Base-by-base conservation (phyloP, 1,140 invertebrate species). In the Potamilus streckersoni region DNA sequence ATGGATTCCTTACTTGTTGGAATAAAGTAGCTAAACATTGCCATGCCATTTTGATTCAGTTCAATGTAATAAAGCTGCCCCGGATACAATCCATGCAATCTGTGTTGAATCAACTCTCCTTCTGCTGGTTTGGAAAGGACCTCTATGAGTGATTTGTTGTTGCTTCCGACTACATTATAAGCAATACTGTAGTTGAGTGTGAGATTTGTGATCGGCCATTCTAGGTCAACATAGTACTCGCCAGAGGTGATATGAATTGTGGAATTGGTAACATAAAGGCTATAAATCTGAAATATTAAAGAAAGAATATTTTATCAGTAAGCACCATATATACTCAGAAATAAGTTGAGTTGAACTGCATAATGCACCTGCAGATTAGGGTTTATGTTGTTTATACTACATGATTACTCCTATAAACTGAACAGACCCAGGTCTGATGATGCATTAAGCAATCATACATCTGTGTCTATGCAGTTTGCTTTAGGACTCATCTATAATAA, bases 281-380 rank as follows among this genome's bases (percentile, higher is more conserved):
- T 61, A n/a, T 75, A 75, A n/a, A 75, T 55, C 73, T 75, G 68
- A 27, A 75, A 75, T 55, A 63, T 8, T 60, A 11, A 17, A 70
- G 2, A 70, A 57, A 23, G 17, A 16, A 57, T 65, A 23, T 49
- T 11, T 49, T 8, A 49, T 49, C 6, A 49, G 6, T 49, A 49
- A 49, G 6, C 38, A 49, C 6, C 38, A 31, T 2, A 31, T 31
- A 31, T 31, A 31, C 27, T 31, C 27, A 31, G 27, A 2, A 2
- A 31, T 31, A 31, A 31, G 27, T 31, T 0, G 27, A 31, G 27
- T 31, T 2, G 0, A 31, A 31, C 27, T 31, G 27, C 27, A 31
- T 31, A 31, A 31, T 31, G 27, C 27, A 31, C 27, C 27, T 31
- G 27, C 27, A 31, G 27, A 31, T 31, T 31, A 31, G 27, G 27